A percentile compares a stretch with the other conserved stretches of the same genome.
Evolutionary conservation across 1,140 invertebrate species (phyloP).

Genomic region (Platyscapa corneri): DNA sequence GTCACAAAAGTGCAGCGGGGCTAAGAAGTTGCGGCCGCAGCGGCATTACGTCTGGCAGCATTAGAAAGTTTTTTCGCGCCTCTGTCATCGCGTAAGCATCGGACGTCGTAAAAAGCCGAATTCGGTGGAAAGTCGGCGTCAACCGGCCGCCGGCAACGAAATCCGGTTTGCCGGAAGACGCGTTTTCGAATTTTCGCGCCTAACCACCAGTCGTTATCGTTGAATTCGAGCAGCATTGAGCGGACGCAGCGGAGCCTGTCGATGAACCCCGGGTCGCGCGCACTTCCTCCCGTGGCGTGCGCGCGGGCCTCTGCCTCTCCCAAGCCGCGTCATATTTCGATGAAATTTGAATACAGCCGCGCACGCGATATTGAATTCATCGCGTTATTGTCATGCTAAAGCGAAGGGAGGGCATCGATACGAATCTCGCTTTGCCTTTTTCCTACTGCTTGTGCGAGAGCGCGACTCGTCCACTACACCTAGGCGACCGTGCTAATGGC

Average conservation of each 20-base stretch:
- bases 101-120: no score
- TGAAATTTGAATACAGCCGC: constrained; percentile 33
- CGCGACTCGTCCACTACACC: not conserved
- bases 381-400: constrained; percentile 39
- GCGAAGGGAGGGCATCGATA: not conserved
- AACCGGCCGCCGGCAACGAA: no score
- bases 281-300: constrained; percentile 55
- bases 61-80: no score
- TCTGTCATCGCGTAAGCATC: no score
- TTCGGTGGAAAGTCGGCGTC: no score
- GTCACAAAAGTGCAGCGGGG: not conserved
- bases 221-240: constrained; percentile 58
- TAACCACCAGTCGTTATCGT: constrained; percentile 50
- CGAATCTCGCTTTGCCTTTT: not conserved
- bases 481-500: constrained; percentile 5
- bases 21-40: not conserved
- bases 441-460: constrained; percentile 2
- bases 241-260: constrained; percentile 60
- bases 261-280: constrained; percentile 52
- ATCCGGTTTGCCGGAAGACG: no score
- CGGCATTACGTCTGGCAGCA: not conserved
- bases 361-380: constrained; percentile 36
- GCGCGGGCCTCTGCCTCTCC: not conserved
- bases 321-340: constrained; percentile 42
- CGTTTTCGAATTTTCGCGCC: constrained; percentile 37